Base-by-base conservation (phyloP, 37 sponge, comb jelly and placozoan genomes). In the Chondrilla cf. caribensis region DNA sequence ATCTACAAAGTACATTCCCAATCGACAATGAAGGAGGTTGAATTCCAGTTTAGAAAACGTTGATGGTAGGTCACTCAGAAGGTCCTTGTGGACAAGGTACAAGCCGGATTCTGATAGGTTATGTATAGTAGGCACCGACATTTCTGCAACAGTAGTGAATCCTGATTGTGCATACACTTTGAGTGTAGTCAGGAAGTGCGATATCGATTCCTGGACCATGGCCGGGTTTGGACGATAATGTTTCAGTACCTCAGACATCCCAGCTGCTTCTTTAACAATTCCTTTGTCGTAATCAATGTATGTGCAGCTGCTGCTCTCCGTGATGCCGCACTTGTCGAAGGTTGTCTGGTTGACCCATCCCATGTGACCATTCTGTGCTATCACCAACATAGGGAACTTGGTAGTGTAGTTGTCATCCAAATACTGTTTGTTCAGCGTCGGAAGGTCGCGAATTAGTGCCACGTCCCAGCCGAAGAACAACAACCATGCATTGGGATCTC, bases 81-180 rank as follows among this genome's bases (percentile, higher is more conserved):
- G 70, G 39, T 29, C n/a, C 29, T 5, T 37, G 19, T 33, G 5
- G 21, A 70, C 38, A 5, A 70, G 8, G 51, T 47, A 11, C 51
- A 47, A n/a, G n/a, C n/a, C n/a, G n/a, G n/a, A n/a, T n/a, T n/a
- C n/a, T n/a, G n/a, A n/a, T n/a, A n/a, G n/a, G n/a, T n/a, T n/a
- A n/a, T n/a, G n/a, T n/a, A 60, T 42, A 25, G 67, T 32, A 19
- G 82, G 81, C 38, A 6, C 39, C 0, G 78, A 86, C 38, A 90
- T 17, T 25, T 90, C 90, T 22, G 87, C 77, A 18, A 90, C 80
- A n/a, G 90, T 90, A 18, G 90, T 90, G 58, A 81, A 86, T 33
- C 90, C 90, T 9, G 58, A n/a, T n/a, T n/a, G n/a, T n/a, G n/a
- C n/a, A n/a, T n/a, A n/a, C 39, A 64, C 66, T 9, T 81, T 42